Evolutionary conservation across 2,113 vertebrate species (phyloP).

Genomic region (Dipodomys stephensi): DNA sequence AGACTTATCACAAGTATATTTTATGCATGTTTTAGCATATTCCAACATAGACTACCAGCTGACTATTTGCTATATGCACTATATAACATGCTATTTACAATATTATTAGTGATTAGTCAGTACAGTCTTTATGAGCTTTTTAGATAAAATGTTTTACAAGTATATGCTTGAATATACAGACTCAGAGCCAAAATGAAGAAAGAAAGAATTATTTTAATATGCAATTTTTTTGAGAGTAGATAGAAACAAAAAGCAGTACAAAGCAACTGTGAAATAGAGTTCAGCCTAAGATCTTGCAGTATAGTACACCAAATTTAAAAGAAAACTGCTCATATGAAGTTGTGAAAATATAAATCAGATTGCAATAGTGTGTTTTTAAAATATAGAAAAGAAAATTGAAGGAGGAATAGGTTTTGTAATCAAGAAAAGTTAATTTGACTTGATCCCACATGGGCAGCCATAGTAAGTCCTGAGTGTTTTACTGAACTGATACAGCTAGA

Average conservation of each 20-base stretch:
- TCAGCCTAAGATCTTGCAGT: no score
- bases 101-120: not conserved
- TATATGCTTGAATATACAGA: not conserved
- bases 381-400: slow-evolving; percentile 12
- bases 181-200: not conserved
- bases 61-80: not conserved
- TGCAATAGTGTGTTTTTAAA: not conserved
- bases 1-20: no score
- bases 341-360: not conserved
- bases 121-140: not conserved
- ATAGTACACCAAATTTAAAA: not conserved
- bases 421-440: not conserved
- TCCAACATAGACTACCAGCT: not conserved
- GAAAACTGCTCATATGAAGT: not conserved
- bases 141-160: not conserved
- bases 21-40: not conserved
- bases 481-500: not conserved
- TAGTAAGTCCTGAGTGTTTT: not conserved
- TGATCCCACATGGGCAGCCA: not conserved
- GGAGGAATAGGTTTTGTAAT: not conserved
- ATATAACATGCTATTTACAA: not conserved
- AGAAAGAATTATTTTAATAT: not conserved
- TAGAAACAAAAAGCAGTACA: no score
- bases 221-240: not conserved
- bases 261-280: no score